These are phyloP conservation scores for Platichthys stellatus DNA, from an alignment of 2,113 vertebrate species.

Conservation along the genomic window DNA sequence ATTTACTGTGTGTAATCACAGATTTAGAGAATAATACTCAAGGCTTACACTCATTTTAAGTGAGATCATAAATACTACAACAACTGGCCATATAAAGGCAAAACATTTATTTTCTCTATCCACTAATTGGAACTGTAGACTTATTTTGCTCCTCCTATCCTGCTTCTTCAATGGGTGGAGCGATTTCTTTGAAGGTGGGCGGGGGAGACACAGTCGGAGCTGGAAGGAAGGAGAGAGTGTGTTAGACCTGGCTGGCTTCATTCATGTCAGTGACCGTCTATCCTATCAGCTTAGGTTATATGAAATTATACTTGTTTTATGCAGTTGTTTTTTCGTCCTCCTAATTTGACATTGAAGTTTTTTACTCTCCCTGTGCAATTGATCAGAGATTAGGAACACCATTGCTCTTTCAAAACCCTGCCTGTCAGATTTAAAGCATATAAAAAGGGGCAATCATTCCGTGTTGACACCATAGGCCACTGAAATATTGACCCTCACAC, in stretches of 20 bases:
- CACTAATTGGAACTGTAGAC: slow-evolving; percentile 28
- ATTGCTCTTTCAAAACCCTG: background rate
- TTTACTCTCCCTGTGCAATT: too few relatives aligned
- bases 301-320: slow-evolving; percentile 1
- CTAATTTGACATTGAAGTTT: too few relatives aligned
- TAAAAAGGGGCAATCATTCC: slow-evolving; percentile 1
- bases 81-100: slow-evolving; percentile 65
- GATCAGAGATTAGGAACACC: too few relatives aligned
- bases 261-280: slow-evolving; percentile 19
- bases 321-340: too few relatives aligned
- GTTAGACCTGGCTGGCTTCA: slow-evolving; percentile 23
- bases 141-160: slow-evolving; percentile 19
- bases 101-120: slow-evolving; percentile 45
- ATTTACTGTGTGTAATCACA: slow-evolving; percentile 13
- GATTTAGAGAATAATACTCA: slow-evolving; percentile 20
- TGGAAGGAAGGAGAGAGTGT: slow-evolving; percentile 11
- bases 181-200: slow-evolving; percentile 9
- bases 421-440: slow-evolving; percentile 1
- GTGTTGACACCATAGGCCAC: slow-evolving; percentile 2
- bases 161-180: slow-evolving; percentile 11
- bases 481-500: slow-evolving; percentile 11
- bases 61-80: slow-evolving; percentile 46
- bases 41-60: slow-evolving; percentile 34
- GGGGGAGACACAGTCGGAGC: slow-evolving; percentile 4
- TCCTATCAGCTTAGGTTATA: slow-evolving; percentile 6